These are phyloP conservation scores for Drosophila glabriapex DNA, from an alignment of 2,888 invertebrate genomes.

Conservation along the genomic window DNA sequence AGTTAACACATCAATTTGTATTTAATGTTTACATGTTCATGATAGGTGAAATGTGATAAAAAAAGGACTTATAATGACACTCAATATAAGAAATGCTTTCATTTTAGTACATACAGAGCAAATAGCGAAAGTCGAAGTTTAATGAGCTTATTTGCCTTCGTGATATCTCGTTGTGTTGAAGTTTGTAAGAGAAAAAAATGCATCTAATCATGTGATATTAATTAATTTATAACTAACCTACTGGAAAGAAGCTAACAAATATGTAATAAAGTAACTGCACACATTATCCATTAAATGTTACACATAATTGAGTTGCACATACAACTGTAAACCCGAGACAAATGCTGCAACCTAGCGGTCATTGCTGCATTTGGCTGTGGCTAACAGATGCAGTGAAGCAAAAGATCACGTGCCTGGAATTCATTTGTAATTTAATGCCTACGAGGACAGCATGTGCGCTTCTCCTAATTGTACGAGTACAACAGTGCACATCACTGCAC, in stretches of 20 bases:
- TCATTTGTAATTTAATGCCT: slow-evolving; percentile 72
- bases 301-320: slow-evolving; percentile 42
- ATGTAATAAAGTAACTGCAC: neutral
- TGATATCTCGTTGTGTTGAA: neutral
- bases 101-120: neutral
- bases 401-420: slow-evolving; percentile 67
- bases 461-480: slow-evolving; percentile 55
- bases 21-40: neutral
- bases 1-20: neutral
- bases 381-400: slow-evolving; percentile 60
- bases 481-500: slow-evolving; percentile 50
- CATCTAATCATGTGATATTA: neutral
- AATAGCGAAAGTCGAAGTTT: neutral
- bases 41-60: neutral
- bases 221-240: neutral
- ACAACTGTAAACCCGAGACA: slow-evolving; percentile 3
- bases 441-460: slow-evolving; percentile 38
- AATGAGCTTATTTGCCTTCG: neutral
- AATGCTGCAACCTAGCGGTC: slow-evolving; percentile 4
- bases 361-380: slow-evolving; percentile 28
- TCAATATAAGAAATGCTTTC: neutral
- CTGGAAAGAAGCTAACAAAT: neutral
- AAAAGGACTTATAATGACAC: neutral
- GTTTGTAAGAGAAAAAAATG: neutral
- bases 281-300: slow-evolving; percentile 33